Evolutionary conservation across 2,888 invertebrate genomes (phyloP).

Genomic region (Hololepta plana): DNA sequence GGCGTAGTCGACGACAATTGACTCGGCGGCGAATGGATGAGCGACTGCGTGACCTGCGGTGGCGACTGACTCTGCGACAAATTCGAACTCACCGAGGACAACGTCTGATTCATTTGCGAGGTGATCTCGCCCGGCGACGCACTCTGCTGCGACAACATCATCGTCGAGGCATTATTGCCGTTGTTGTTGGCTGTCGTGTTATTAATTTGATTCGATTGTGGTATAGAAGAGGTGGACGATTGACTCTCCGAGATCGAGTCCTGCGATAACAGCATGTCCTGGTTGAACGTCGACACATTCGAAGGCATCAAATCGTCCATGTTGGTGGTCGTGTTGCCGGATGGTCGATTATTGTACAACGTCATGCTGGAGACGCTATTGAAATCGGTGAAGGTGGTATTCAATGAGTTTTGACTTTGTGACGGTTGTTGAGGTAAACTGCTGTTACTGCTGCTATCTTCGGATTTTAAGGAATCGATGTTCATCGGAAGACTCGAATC

Average conservation of each 20-base stretch:
- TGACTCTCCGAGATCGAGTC: slow-evolving; percentile 18
- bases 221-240: slow-evolving; percentile 5
- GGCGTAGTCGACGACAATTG: background rate
- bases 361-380: slow-evolving; percentile 26
- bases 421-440: slow-evolving; percentile 28
- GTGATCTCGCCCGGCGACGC: too few species aligned
- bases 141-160: too few species aligned
- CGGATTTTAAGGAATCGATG: slow-evolving; percentile 19
- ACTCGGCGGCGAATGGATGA: slow-evolving; percentile 1
- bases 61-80: slow-evolving; percentile 5
- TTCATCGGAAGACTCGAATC: slow-evolving; percentile 24
- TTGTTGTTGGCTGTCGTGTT: too few species aligned
- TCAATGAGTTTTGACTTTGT: slow-evolving; percentile 23
- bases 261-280: slow-evolving; percentile 22
- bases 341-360: slow-evolving; percentile 17
- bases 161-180: too few species aligned
- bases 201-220: too few species aligned
- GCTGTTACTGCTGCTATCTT: slow-evolving; percentile 21
- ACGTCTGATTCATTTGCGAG: too few species aligned
- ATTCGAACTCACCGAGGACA: too few species aligned
- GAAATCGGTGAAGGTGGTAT: slow-evolving; percentile 22
- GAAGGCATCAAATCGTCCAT: slow-evolving; percentile 20
- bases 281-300: slow-evolving; percentile 13
- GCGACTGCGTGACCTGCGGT: slow-evolving; percentile 3
- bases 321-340: too few species aligned